Conservation (phyloP, 2,888 invertebrate species). For the Campopleginae sp. region DNA sequence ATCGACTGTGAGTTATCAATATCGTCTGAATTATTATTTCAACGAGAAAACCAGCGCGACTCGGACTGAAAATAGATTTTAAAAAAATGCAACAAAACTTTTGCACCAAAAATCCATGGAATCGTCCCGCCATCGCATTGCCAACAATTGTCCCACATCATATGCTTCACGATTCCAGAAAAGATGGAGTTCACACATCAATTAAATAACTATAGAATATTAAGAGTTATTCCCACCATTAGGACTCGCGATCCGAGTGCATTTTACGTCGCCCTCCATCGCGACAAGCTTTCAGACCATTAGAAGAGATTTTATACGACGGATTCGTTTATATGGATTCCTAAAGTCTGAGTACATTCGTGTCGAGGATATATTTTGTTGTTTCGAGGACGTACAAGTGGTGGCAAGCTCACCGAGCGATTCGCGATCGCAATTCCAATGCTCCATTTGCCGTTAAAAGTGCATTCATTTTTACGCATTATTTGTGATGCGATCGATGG, state of each 20-base stretch:
- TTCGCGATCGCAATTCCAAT: slow-evolving; percentile 47
- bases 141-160: not conserved
- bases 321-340: slow-evolving; percentile 17
- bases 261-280: slow-evolving; percentile 24
- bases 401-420: slow-evolving; percentile 40
- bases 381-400: slow-evolving; percentile 33
- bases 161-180: not conserved
- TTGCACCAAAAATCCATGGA: not conserved
- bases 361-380: slow-evolving; percentile 32
- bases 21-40: not conserved
- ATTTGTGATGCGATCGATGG: slow-evolving; percentile 30
- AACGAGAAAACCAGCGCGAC: not conserved
- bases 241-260: slow-evolving; percentile 4
- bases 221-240: slow-evolving; percentile 29
- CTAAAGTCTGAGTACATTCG: slow-evolving; percentile 50
- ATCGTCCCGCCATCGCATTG: not conserved
- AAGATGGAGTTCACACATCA: slow-evolving; percentile 14
- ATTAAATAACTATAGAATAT: not conserved
- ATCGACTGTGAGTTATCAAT: not conserved
- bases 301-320: not conserved
- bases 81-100: not conserved
- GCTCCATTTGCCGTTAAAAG: slow-evolving; percentile 56
- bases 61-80: not conserved
- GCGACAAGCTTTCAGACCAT: not conserved
- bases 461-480: slow-evolving; percentile 56